Percentiles rank a stretch among this genome's conserved stretches.
These are phyloP conservation scores for Trimorus sp. DNA, from an alignment of 2,888 invertebrate genomes.

Conservation along the genomic window DNA sequence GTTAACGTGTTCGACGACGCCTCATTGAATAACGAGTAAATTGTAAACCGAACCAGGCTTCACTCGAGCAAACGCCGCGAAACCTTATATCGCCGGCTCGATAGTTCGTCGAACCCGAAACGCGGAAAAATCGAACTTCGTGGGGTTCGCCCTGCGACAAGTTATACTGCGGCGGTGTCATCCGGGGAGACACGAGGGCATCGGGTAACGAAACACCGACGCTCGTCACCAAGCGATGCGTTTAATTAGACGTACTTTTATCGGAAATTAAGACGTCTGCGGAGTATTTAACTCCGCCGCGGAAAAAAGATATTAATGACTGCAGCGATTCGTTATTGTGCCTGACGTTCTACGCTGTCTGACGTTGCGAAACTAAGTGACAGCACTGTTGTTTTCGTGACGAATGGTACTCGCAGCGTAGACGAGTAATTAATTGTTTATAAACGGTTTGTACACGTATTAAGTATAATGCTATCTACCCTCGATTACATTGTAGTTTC, in stretches of 20 bases:
- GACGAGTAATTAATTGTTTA: neutral
- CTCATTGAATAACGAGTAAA: slow-evolving; percentile 58
- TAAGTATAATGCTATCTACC: neutral
- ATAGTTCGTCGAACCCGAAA: slow-evolving; percentile 62
- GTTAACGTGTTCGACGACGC: slow-evolving; percentile 48
- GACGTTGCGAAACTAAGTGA: neutral
- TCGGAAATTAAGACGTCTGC: slow-evolving; percentile 14
- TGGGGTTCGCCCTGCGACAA: slow-evolving; percentile 17
- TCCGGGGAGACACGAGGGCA: neutral
- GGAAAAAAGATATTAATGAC: neutral
- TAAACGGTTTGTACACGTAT: neutral
- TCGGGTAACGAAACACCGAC: slow-evolving; percentile 13
- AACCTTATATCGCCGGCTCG: slow-evolving; percentile 59
- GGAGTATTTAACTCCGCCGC: slow-evolving; percentile 12
- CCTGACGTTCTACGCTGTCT: neutral
- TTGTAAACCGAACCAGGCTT: slow-evolving; percentile 60
- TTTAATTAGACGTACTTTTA: slow-evolving; percentile 22
- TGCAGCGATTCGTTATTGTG: slow-evolving; percentile 14
- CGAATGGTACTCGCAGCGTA: neutral
- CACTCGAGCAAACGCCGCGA: slow-evolving; percentile 37
- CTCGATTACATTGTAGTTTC: neutral
- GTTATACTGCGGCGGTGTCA: slow-evolving; percentile 15
- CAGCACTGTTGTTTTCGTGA: neutral
- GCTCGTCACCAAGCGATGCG: slow-evolving; percentile 14
- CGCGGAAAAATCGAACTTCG: slow-evolving; percentile 50